phyloP scores from a whole-genome alignment of 2,113 vertebrate species.

The Thunnus maccoyii region DNA sequence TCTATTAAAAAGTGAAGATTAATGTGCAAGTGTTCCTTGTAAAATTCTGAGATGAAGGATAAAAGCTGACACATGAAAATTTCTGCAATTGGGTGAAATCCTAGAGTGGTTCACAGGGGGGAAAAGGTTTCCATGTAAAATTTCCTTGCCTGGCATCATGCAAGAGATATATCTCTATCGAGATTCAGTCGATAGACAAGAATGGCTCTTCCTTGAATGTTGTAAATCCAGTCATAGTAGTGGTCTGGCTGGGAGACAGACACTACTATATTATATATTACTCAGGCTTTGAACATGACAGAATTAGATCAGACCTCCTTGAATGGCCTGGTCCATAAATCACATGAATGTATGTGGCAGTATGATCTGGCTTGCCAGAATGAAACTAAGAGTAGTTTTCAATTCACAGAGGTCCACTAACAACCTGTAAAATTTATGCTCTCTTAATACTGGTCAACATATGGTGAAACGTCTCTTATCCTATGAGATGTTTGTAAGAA shows the following conservation, averaged over 20 bases:
- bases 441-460: slow-evolving; percentile 39
- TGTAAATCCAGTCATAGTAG: slow-evolving; percentile 58
- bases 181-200: slow-evolving; percentile 58
- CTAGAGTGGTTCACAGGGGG: slow-evolving; percentile 40
- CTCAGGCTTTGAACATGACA: slow-evolving; percentile 59
- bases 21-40: slow-evolving; percentile 40
- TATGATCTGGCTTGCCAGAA: slow-evolving; percentile 37
- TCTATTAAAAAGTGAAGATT: slow-evolving; percentile 42
- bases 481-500: slow-evolving; percentile 21
- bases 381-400: slow-evolving; percentile 41
- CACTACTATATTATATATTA: slow-evolving; percentile 15
- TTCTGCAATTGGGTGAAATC: slow-evolving; percentile 48
- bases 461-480: slow-evolving; percentile 33
- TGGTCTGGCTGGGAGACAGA: slow-evolving; percentile 50
- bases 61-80: slow-evolving; percentile 35
- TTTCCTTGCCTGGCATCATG: slow-evolving; percentile 66
- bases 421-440: slow-evolving; percentile 37
- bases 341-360: slow-evolving; percentile 55
- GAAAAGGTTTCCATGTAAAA: slow-evolving; percentile 58
- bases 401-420: slow-evolving; percentile 49
- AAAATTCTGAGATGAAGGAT: slow-evolving; percentile 32
- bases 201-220: slow-evolving; percentile 35
- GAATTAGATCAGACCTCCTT: slow-evolving; percentile 67
- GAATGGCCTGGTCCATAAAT: slow-evolving; percentile 72
- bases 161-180: slow-evolving; percentile 60